phyloP scores from a whole-genome alignment of 2,113 vertebrate species.

The Neogale vison region DNA sequence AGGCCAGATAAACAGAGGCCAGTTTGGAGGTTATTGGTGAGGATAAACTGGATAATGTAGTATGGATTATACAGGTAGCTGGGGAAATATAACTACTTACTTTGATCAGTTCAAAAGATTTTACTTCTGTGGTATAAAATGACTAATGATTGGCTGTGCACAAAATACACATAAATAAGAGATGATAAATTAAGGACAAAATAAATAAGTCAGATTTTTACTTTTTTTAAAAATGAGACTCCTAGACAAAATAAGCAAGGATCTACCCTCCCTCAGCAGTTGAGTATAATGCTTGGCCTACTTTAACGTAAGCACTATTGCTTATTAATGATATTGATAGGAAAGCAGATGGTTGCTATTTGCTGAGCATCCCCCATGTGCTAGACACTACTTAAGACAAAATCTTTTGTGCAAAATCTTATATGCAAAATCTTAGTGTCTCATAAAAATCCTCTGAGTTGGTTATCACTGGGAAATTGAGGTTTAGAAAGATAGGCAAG shows the following conservation, averaged over 20 bases:
- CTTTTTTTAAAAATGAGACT: neutral
- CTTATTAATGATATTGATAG: neutral
- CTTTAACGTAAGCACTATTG: fast-evolving
- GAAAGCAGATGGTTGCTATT: neutral
- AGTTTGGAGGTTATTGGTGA: neutral
- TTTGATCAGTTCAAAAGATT: neutral
- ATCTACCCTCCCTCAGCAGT: neutral
- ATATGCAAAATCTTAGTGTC: neutral
- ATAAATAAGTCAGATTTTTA: neutral
- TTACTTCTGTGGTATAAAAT: neutral
- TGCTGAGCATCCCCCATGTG: neutral
- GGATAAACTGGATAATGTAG: too few relatives aligned
- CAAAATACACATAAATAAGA: neutral
- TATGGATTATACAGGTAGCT: neutral
- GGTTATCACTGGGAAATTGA: neutral
- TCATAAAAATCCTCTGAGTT: neutral
- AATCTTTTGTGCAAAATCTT: too few relatives aligned
- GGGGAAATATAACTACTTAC: neutral
- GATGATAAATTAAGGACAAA: neutral
- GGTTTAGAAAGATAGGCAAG: neutral
- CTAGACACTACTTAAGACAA: neutral
- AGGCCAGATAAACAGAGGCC: neutral
- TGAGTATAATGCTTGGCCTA: neutral
- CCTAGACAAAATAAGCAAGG: neutral
- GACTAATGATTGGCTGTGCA: neutral